Evolutionary conservation across 2,113 vertebrate species (phyloP), one percentile per base, ranked within the genome.

Genomic region (Boleophthalmus pectinirostris): DNA sequence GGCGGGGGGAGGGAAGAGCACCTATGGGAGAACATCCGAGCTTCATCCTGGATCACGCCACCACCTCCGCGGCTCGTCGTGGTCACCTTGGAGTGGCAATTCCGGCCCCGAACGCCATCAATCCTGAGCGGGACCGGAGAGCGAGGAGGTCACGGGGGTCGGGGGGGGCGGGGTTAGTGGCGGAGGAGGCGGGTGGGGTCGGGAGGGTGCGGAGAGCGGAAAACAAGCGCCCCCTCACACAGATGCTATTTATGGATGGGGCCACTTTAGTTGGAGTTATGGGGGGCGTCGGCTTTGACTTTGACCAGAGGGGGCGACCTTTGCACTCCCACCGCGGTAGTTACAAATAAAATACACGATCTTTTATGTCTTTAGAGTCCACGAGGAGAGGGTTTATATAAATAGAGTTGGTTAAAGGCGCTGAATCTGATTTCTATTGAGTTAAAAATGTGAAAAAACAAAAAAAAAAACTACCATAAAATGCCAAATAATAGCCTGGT

Each of bases 81-180:
- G 65, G 75, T 91, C 83, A 84, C 85, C 90, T 90, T 88, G 60
- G 79, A 15, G 14, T 54, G 74, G 73, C 66, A 53, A 10, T 61
- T 70, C 43, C 16, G 49, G 66, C 70, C 68, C 49, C 51, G 56
- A 21, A 21, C 51, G 54, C 21, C 68, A 79, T 82, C 72, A 69
- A 53, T 57, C 70, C 68, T 5, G 6, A 21, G 29, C 14, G 7
- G 14, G 29, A 49, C 20, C n/a, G 35, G 0, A 0, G 61, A 77
- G 66, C 65, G 33, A 46, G 0, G 46, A 68, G 80, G 75, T 81
- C 64, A 72, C 18, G 49, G 20, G 49, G 49, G 49, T 53, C 49
- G 16, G 49, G 49, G 16, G 16, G 4, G 7, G 49, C 13, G 14
- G 47, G 15, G 47, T 16, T 15, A 5, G 47, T 49, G 47, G 35